Conservation (phyloP, 2,888 invertebrate genomes). For the Apotomis capreana region DNA sequence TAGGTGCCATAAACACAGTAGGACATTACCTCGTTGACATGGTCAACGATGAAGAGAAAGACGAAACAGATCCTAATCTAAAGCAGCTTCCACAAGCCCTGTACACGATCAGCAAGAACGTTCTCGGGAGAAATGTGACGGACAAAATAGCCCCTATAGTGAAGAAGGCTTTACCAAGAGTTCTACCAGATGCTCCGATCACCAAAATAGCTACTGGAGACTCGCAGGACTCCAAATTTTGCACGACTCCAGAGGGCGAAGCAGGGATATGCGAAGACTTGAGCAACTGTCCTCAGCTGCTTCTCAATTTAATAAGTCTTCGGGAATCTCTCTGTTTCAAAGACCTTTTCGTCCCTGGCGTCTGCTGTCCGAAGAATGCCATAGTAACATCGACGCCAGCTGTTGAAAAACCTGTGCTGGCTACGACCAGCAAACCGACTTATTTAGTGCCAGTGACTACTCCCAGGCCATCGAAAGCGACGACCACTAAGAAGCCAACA, state of each 20-base stretch:
- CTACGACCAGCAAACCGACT: conserved; percentile 73
- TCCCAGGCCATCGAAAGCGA: conserved; percentile 59
- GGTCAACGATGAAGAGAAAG: conserved; percentile 81
- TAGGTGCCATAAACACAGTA: conserved; percentile 93
- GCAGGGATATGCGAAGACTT: conserved; percentile 93
- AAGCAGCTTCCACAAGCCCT: conserved; percentile 87
- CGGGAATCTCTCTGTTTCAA: conserved; percentile 95
- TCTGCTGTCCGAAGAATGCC: conserved; percentile 90
- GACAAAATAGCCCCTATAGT: conserved; percentile 91
- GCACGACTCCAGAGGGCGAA: conserved; percentile 91
- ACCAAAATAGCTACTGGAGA: conserved; percentile 75
- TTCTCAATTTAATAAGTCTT: conserved; percentile 91
- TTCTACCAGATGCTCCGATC: conserved; percentile 73
- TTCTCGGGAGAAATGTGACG: conserved; percentile 89
- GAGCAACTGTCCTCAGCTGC: conserved; percentile 93
- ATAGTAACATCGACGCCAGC: conserved; percentile 61
- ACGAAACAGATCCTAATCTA: conserved; percentile 71
- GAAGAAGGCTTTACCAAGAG: conserved; percentile 73
- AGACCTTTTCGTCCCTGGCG: conserved; percentile 95
- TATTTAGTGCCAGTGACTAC: conserved; percentile 74
- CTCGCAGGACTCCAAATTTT: conserved; percentile 83
- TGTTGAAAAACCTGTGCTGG: conserved; percentile 65
- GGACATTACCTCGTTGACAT: conserved; percentile 93
- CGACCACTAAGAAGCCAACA: conserved; percentile 64
- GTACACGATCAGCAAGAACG: conserved; percentile 91